phyloP scores from a whole-genome alignment of 2,113 vertebrate species.

The Gopherus evgoodei region DNA sequence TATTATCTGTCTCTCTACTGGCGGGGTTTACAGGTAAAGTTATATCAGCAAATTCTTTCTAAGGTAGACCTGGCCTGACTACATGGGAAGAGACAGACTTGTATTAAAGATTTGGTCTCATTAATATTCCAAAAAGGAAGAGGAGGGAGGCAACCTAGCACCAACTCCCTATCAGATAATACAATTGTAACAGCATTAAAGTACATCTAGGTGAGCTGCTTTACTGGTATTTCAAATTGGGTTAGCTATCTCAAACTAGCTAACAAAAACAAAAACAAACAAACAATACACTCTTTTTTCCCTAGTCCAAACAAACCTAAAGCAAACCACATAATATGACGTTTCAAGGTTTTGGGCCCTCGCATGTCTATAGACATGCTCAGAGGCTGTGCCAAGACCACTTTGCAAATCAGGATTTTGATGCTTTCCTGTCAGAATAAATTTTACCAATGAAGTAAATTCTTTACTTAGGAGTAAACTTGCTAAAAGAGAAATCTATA shows the following conservation, averaged over 20 bases:
- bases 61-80: neutral
- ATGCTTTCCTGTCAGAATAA: neutral
- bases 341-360: neutral
- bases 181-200: neutral
- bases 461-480: neutral
- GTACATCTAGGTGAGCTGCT: neutral
- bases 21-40: neutral
- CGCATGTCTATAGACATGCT: accelerated
- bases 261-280: too few relatives aligned
- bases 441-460: neutral
- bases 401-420: neutral
- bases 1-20: neutral
- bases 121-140: neutral
- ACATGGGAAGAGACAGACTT: neutral
- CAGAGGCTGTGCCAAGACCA: neutral
- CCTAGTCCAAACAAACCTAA: neutral
- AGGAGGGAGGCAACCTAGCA: neutral
- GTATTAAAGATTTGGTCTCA: neutral
- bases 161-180: accelerated
- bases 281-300: neutral
- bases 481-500: neutral
- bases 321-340: neutral
- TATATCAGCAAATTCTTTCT: neutral
- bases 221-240: neutral
- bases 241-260: neutral